Evolutionary conservation across 2,113 vertebrate genomes (phyloP).

Genomic region (Megaceryle torquata): DNA sequence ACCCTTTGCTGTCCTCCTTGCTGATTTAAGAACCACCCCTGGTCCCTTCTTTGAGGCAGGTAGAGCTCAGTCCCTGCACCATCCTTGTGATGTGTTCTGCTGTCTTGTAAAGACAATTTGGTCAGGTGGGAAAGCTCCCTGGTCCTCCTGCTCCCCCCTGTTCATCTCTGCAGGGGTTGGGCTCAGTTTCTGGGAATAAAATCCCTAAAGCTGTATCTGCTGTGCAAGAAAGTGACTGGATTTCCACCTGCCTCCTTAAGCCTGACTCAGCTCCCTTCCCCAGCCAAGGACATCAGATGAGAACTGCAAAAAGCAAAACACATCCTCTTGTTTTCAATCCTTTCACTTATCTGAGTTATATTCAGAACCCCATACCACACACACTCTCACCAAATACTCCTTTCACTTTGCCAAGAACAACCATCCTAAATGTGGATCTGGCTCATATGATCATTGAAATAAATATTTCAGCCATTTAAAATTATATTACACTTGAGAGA

Average conservation of each 20-base stretch:
- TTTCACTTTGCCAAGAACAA: neutral
- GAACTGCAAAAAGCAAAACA: neutral
- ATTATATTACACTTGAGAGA: slow-evolving; percentile 43
- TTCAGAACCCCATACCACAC: neutral
- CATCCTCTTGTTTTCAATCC: neutral
- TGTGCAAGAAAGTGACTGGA: neutral
- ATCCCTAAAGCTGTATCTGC: neutral
- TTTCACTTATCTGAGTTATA: neutral
- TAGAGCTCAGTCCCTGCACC: neutral
- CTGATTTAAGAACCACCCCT: neutral
- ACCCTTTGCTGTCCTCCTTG: fast-evolving
- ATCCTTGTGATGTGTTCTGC: fast-evolving
- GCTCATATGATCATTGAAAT: neutral
- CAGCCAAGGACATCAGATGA: neutral
- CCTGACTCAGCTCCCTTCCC: neutral
- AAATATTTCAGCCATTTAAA: slow-evolving; percentile 18
- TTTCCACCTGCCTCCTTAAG: neutral
- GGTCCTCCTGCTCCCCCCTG: neutral
- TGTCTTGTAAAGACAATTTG: neutral
- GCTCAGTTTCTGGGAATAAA: neutral
- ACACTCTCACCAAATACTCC: fast-evolving
- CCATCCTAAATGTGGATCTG: neutral
- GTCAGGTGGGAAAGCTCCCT: neutral
- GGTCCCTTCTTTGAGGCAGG: neutral
- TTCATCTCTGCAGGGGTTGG: neutral